phyloP scores from a whole-genome alignment of 2,113 vertebrate genomes.

The Proterorhinus semilunaris region DNA sequence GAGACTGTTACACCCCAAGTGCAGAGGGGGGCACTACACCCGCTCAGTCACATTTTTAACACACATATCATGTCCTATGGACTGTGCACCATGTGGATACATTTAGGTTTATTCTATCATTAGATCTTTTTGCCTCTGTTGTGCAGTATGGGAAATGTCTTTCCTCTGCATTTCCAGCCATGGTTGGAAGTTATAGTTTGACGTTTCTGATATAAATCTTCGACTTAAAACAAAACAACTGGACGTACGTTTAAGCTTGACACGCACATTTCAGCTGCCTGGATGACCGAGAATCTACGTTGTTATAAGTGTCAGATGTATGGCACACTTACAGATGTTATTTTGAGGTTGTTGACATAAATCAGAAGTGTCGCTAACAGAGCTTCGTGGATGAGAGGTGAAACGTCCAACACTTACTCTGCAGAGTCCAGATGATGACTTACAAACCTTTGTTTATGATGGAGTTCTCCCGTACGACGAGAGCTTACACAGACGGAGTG shows the following conservation, averaged over 20 bases:
- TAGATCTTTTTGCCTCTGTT: constrained; percentile 42
- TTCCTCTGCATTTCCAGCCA: constrained; percentile 6
- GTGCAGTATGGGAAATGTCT: constrained; percentile 16
- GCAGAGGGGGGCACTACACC: constrained; percentile 51
- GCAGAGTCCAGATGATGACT: no score
- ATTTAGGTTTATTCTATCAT: constrained; percentile 41
- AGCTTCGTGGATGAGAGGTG: no score
- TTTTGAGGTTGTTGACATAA: constrained; percentile 39
- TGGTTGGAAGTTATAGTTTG: constrained; percentile 21
- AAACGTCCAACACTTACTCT: no score
- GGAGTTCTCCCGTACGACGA: no score
- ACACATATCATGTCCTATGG: constrained; percentile 27
- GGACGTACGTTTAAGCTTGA: no score
- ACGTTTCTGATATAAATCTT: constrained; percentile 7
- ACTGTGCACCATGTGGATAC: constrained; percentile 48
- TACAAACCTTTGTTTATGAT: no score
- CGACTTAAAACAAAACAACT: no score
- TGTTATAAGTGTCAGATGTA: constrained; percentile 44
- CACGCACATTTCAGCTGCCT: no score
- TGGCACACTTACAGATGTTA: constrained; percentile 28
- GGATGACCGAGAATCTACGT: no score
- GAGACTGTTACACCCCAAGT: background rate
- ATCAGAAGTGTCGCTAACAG: background rate
- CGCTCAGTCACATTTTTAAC: constrained; percentile 14
- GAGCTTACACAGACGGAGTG: no score